Evolutionary conservation across 2,113 vertebrate genomes (phyloP).

Genomic region (Campylomormyrus numenius): DNA sequence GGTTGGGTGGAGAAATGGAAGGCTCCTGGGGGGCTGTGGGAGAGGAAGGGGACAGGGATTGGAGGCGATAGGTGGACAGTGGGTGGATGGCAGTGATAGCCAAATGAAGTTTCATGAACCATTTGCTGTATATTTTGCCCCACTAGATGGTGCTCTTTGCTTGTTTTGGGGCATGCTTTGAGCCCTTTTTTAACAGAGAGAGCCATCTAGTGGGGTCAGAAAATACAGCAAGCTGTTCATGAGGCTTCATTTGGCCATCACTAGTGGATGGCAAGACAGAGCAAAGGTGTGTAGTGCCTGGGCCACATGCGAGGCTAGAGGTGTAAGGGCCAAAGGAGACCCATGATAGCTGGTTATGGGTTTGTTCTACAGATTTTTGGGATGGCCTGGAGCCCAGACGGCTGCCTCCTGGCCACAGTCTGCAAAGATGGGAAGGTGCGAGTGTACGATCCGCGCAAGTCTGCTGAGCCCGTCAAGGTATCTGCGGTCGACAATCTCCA

Average conservation of each 20-base stretch:
- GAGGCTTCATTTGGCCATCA: background rate
- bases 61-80: background rate
- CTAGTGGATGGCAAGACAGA: background rate
- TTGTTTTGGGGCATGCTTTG: background rate
- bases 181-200: background rate
- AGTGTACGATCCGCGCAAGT: slow-evolving; percentile 74
- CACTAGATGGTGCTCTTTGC: background rate
- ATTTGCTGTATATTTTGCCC: background rate
- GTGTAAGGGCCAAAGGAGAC: background rate
- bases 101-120: background rate
- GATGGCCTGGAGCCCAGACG: slow-evolving; percentile 84
- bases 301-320: background rate
- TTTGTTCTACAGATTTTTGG: slow-evolving; percentile 72
- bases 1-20: background rate
- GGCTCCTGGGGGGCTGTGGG: background rate
- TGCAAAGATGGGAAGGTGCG: slow-evolving; percentile 82
- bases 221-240: background rate
- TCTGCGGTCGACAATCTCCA: background rate
- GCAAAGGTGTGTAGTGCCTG: background rate
- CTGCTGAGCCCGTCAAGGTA: slow-evolving; percentile 70
- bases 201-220: background rate
- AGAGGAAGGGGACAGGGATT: background rate
- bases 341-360: background rate
- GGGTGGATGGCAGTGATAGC: background rate
- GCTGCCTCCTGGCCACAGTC: slow-evolving; percentile 76